phyloP scores from a whole-genome alignment of 2,797 vertebrate species.

The Myotis pilosus region DNA sequence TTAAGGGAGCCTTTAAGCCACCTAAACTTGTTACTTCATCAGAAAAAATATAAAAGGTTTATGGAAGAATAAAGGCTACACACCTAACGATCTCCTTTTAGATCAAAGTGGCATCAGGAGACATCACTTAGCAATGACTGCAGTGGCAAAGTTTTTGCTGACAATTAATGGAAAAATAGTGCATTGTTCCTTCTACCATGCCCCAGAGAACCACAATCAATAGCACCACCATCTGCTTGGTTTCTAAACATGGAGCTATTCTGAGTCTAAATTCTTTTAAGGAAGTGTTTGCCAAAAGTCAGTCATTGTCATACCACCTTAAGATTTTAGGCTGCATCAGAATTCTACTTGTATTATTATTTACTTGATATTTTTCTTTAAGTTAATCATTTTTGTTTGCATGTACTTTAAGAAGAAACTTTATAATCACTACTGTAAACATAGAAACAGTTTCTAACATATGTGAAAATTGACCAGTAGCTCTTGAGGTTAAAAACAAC shows the following conservation, averaged over 20 bases:
- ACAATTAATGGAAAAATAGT: not conserved
- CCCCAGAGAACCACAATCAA: not conserved
- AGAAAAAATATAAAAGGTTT: conserved; percentile 41
- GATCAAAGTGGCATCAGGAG: not conserved
- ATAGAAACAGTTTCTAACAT: conserved; percentile 5
- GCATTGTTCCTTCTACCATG: not conserved
- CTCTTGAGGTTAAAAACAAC: conserved; percentile 41
- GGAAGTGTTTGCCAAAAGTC: conserved; percentile 22
- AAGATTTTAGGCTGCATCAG: conserved; percentile 35
- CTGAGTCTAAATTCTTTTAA: conserved; percentile 38
- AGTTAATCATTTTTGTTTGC: conserved; percentile 26
- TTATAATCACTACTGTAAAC: conserved; percentile 14
- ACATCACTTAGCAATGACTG: conserved; percentile 4
- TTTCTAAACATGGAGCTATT: conserved; percentile 42
- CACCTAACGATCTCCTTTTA: conserved; percentile 5
- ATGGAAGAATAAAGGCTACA: not conserved
- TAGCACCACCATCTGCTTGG: not conserved
- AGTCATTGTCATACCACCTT: not conserved
- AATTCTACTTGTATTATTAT: conserved; percentile 43
- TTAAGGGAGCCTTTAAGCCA: conserved; percentile 39
- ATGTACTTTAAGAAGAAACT: conserved; percentile 7
- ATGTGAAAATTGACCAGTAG: conserved; percentile 1
- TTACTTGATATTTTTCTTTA: conserved; percentile 40
- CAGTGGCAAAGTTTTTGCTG: not conserved
- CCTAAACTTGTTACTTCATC: conserved; percentile 21